Conservation (phyloP, 2,888 invertebrate species). For the Ditula angustiorana region DNA sequence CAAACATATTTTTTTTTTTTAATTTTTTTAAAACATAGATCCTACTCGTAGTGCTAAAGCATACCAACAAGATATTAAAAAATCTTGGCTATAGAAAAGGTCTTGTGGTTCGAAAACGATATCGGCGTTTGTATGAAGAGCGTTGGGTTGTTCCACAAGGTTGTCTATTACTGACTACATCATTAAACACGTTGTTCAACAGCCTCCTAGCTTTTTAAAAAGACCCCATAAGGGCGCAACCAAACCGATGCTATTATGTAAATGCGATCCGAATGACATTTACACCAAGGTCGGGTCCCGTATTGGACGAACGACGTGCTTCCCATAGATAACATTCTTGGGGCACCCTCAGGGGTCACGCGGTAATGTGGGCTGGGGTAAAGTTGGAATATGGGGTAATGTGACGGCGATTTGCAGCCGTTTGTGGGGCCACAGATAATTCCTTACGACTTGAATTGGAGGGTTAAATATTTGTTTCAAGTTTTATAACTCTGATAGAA, state of each 20-base stretch:
- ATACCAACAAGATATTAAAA: no score
- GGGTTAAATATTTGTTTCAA: no score
- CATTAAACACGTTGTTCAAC: background rate
- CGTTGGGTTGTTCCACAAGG: background rate
- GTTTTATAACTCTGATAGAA: no score
- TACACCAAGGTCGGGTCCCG: background rate
- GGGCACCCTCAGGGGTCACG: constrained; percentile 6
- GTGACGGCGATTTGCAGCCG: constrained; percentile 9
- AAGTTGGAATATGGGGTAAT: constrained; percentile 7
- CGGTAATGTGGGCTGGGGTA: background rate
- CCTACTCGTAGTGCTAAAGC: no score
- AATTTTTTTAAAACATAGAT: no score
- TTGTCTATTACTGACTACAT: background rate
- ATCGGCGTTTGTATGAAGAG: no score
- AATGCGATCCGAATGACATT: background rate
- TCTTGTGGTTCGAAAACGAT: no score
- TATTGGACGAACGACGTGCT: constrained; percentile 1
- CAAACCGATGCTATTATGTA: background rate
- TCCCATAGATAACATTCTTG: constrained; percentile 16
- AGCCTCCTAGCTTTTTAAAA: background rate
- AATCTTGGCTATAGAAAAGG: no score
- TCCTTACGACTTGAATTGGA: background rate
- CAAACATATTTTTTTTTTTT: no score
- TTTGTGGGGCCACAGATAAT: background rate
- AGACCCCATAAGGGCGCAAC: background rate